A percentile compares a stretch with the other conserved stretches of the same genome.
phyloP scores from a whole-genome alignment of 2,797 vertebrate species.

The Macroramphosus scolopax region DNA sequence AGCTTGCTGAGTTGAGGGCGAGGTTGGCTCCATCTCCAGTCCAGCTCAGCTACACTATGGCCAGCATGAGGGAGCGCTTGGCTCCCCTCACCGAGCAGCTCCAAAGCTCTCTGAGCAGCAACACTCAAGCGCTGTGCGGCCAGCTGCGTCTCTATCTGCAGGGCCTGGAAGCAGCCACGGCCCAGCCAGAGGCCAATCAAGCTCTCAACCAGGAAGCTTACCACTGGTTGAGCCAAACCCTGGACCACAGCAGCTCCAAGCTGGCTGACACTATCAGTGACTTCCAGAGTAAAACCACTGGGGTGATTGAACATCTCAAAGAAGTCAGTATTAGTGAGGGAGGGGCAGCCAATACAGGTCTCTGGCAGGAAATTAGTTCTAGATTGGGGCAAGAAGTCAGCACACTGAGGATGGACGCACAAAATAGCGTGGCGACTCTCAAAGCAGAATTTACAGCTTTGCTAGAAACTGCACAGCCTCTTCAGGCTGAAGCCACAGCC shows the following conservation, averaged over 20 bases:
- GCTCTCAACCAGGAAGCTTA: conserved; percentile 53
- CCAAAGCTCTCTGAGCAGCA: conserved; percentile 67
- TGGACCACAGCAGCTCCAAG: conserved; percentile 64
- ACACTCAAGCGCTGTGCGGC: conserved; percentile 69
- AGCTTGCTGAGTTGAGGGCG: conserved; percentile 74
- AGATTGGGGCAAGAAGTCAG: conserved; percentile 68
- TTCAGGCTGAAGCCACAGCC: conserved; percentile 30
- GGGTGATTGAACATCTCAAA: conserved; percentile 54
- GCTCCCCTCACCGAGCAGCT: conserved; percentile 71
- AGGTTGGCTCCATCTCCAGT: conserved; percentile 67
- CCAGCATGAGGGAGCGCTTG: conserved; percentile 65
- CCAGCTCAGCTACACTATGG: conserved; percentile 41
- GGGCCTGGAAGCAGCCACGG: conserved; percentile 52
- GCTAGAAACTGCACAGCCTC: conserved; percentile 32
- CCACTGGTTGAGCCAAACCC: conserved; percentile 58
- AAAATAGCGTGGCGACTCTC: conserved; percentile 53
- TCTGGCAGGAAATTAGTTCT: conserved; percentile 65
- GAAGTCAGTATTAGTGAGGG: conserved; percentile 39
- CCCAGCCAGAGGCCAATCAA: conserved; percentile 13
- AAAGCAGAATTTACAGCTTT: conserved; percentile 57
- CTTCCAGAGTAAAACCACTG: conserved; percentile 61
- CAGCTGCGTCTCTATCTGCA: conserved; percentile 67
- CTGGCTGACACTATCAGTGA: conserved; percentile 59
- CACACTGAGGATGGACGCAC: conserved; percentile 58
- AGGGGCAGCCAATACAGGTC: conserved; percentile 31